phyloP scores from a whole-genome alignment of 2,888 invertebrate species.

The Amblyjoppa fuscipennis region DNA sequence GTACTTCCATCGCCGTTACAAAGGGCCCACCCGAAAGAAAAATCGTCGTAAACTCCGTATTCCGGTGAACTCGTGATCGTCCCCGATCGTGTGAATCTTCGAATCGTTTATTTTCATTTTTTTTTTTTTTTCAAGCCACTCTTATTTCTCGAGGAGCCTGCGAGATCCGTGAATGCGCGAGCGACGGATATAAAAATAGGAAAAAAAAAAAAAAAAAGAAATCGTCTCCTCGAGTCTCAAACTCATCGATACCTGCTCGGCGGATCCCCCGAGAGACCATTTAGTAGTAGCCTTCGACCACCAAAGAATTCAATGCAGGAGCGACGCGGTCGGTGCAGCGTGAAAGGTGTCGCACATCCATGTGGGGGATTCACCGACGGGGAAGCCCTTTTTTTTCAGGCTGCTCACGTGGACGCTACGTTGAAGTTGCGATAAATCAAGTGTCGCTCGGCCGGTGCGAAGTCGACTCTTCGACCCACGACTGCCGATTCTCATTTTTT shows the following conservation, averaged over 20 bases:
- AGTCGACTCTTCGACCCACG: slow-evolving; percentile 20
- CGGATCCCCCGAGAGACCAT: slow-evolving; percentile 59
- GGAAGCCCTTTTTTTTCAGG: slow-evolving; percentile 35
- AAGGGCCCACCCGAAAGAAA: slow-evolving; percentile 37
- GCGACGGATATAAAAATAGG: slow-evolving; percentile 17
- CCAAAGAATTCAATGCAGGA: slow-evolving; percentile 69
- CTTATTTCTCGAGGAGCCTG: slow-evolving; percentile 46
- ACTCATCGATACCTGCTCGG: slow-evolving; percentile 65
- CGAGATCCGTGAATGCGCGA: slow-evolving; percentile 28
- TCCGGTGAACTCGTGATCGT: slow-evolving; percentile 27
- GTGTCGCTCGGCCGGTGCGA: slow-evolving; percentile 58
- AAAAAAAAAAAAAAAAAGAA: slow-evolving; percentile 33
- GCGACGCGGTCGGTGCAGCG: slow-evolving; percentile 37
- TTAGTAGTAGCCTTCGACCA: slow-evolving; percentile 70
- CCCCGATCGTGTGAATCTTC: slow-evolving; percentile 67
- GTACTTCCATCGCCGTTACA: slow-evolving; percentile 24
- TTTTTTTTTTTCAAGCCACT: neutral
- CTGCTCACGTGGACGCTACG: slow-evolving; percentile 59
- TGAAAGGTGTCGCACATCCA: slow-evolving; percentile 46
- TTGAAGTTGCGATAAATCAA: slow-evolving; percentile 80
- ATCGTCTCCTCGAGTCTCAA: slow-evolving; percentile 44
- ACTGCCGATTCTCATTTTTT: slow-evolving; percentile 51
- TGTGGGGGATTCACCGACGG: slow-evolving; percentile 28
- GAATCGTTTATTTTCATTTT: slow-evolving; percentile 33
- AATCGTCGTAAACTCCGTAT: slow-evolving; percentile 9